phyloP scores from a whole-genome alignment of 2,888 invertebrate species.

The Polylopha cassiicola region DNA sequence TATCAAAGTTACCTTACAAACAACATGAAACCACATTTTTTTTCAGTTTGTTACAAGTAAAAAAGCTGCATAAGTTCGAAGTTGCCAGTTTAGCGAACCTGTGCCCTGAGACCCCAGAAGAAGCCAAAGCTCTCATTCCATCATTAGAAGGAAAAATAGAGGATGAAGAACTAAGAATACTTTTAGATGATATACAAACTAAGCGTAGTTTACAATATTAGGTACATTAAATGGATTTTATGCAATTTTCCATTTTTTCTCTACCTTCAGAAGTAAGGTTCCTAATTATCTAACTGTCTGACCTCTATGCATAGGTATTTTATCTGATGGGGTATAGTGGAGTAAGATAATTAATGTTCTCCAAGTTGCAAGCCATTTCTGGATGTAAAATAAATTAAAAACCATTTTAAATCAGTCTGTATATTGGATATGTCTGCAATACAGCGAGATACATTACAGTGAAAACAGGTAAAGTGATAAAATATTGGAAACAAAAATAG shows the following conservation, averaged over 20 bases:
- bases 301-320: too few species aligned
- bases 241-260: too few species aligned
- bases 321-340: background rate
- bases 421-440: conserved; percentile 79
- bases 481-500: conserved; percentile 77
- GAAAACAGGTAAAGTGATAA: conserved; percentile 76
- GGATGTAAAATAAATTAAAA: conserved; percentile 38
- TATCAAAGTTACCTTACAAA: too few species aligned
- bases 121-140: conserved; percentile 98
- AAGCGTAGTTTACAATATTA: conserved; percentile 98
- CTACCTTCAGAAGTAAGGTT: too few species aligned
- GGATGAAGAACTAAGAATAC: conserved; percentile 97
- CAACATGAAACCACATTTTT: conserved; percentile 36
- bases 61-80: conserved; percentile 98
- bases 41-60: conserved; percentile 93
- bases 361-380: background rate
- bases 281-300: too few species aligned
- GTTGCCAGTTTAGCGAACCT: conserved; percentile 97
- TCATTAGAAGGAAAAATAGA: conserved; percentile 98
- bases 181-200: conserved; percentile 98
- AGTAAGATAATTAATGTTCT: background rate
- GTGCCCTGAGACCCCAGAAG: conserved; percentile 99
- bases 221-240: too few species aligned
- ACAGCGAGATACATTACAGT: conserved; percentile 77
- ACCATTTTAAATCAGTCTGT: conserved; percentile 74